A percentile compares a stretch with the other conserved stretches of the same genome.
These are phyloP conservation scores for Metopia argyrocephala DNA, from an alignment of 2,888 invertebrate genomes.

Conservation along the genomic window DNA sequence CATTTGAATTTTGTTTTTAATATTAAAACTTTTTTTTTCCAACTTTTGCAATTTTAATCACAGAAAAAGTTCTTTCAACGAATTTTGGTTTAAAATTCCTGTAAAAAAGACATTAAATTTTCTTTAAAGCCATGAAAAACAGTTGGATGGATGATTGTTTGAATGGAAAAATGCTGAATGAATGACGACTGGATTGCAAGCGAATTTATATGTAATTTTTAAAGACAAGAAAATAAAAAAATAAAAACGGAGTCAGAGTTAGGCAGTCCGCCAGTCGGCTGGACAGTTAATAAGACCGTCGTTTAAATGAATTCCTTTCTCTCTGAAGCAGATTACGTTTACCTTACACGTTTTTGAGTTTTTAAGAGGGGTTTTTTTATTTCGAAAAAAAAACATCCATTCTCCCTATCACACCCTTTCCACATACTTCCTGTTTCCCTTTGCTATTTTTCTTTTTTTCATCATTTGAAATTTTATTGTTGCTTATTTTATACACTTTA, in stretches of 20 bases:
- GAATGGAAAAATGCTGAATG: neutral
- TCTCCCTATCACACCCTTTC: constrained; percentile 53
- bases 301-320: neutral
- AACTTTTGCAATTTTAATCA: too few species aligned
- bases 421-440: constrained; percentile 61
- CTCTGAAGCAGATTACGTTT: neutral
- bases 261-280: neutral
- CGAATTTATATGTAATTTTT: constrained; percentile 9
- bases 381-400: constrained; percentile 39
- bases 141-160: neutral
- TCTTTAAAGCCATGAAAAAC: neutral
- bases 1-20: too few species aligned
- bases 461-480: neutral
- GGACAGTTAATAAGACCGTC: neutral
- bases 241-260: neutral
- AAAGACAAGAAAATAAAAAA: neutral
- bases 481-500: neutral
- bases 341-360: constrained; percentile 5
- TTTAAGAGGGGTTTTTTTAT: constrained; percentile 5
- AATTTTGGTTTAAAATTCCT: neutral
- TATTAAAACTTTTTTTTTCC: too few species aligned
- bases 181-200: neutral
- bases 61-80: neutral
- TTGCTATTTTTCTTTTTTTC: neutral
- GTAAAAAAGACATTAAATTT: neutral